Evolutionary conservation across 2,797 vertebrate species (phyloP), one percentile per base, ranked within the genome.

Genomic region (Aulostomus chinensis): DNA sequence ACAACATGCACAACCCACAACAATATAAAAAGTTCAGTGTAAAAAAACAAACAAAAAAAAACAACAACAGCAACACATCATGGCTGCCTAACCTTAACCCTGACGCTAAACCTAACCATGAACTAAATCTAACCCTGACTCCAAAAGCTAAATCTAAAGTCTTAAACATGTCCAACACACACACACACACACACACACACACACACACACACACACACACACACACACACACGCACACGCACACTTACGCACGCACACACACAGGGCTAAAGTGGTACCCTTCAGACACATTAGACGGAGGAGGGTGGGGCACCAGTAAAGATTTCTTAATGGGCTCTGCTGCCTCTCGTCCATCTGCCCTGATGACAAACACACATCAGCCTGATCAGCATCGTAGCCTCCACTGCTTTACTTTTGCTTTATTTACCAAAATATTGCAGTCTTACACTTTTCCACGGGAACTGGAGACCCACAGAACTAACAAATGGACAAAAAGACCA

Each of bases 221-320:
- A 33, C 61, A 30, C 47, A 56, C 57, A 38, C 34, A 67, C 51
- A 58, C 60, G 59, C 50, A 45, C 43, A 51, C 45, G 48, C 64
- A 54, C n/a, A n/a, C n/a, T n/a, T n/a, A n/a, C n/a, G n/a, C n/a
- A n/a, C n/a, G 20, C 71, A 57, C 64, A 67, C 42, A 50, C 65
- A 58, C 25, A 53, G 49, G 60, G 32, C 71, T 78, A 80, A 84
- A 87, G 79, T 84, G 84, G 79, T 83, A 61, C 73, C 71, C 81
- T 80, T 84, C 69, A 82, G 79, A 85, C 81, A 88, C 86, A 89
- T 88, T 88, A 88, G 85, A 76, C 76, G 61, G 82, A 76, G 75
- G 84, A 86, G 88, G 88, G 88, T 88, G 86, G 86, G 88, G 88
- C 88, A 30, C 84, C 83, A 88, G 81, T 83, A 85, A 86, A 83